Conservation (phyloP, 2,113 vertebrate genomes). For the Hypomesus transpacificus region DNA sequence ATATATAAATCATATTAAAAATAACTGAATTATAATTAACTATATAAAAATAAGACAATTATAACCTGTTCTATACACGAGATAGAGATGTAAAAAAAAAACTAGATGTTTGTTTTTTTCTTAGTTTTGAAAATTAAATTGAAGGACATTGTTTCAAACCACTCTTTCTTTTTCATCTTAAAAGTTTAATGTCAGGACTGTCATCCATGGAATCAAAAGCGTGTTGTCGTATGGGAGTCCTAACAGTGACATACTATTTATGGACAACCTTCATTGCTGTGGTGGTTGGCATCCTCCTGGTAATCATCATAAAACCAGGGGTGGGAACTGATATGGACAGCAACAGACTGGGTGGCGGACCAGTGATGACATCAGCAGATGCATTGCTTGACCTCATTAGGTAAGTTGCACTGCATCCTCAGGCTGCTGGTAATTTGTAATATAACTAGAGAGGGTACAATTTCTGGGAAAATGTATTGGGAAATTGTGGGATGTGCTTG, state of each 20-base stretch:
- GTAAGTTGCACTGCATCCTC: slow-evolving; percentile 47
- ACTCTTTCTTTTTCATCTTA: not conserved
- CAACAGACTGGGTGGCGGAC: slow-evolving; percentile 66
- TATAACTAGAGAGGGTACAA: no score
- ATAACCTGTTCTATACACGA: no score
- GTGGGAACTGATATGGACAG: slow-evolving; percentile 79
- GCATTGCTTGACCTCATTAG: slow-evolving; percentile 86
- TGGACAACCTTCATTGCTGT: slow-evolving; percentile 91
- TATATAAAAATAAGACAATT: no score
- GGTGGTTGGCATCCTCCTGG: slow-evolving; percentile 78
- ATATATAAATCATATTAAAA: no score
- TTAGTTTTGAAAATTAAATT: no score
- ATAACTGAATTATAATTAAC: no score
- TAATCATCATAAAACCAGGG: slow-evolving; percentile 81
- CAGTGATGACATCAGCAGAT: slow-evolving; percentile 83
- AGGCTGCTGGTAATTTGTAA: not conserved
- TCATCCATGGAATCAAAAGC: slow-evolving; percentile 86
- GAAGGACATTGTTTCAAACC: no score
- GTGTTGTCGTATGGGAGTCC: slow-evolving; percentile 82
- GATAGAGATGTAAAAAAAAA: no score
- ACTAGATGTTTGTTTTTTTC: no score
- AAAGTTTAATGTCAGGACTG: slow-evolving; percentile 85
- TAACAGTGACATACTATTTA: slow-evolving; percentile 88
- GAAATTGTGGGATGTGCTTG: no score
- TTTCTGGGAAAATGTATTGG: no score